phyloP scores from a whole-genome alignment of 2,113 vertebrate genomes.

The Rhodinocichla rosea region DNA sequence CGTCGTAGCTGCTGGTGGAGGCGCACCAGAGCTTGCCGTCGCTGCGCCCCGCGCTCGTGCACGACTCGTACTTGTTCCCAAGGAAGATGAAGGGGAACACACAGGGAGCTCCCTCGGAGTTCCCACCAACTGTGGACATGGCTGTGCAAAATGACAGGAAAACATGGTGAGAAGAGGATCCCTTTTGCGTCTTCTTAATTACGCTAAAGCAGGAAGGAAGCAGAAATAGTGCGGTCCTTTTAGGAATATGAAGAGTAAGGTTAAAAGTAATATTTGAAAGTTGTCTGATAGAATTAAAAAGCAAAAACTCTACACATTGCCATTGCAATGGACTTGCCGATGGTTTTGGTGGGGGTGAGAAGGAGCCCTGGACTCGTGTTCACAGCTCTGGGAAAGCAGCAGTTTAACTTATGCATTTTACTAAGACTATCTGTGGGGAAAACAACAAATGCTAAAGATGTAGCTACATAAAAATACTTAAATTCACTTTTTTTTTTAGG shows the following conservation, averaged over 20 bases:
- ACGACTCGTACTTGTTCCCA: slow-evolving; percentile 85
- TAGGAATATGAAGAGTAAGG: not conserved
- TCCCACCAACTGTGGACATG: slow-evolving; percentile 94
- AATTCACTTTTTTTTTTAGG: no score
- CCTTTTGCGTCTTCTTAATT: not conserved
- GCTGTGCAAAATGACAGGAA: slow-evolving; percentile 65
- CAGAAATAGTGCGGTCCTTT: not conserved
- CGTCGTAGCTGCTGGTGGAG: slow-evolving; percentile 85
- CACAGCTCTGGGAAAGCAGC: not conserved
- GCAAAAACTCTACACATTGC: not conserved
- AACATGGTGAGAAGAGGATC: not conserved
- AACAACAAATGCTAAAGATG: no score
- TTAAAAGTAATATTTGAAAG: not conserved
- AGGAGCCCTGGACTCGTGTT: not conserved
- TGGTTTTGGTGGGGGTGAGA: not conserved
- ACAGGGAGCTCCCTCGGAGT: slow-evolving; percentile 89
- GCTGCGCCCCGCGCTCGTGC: slow-evolving; percentile 85
- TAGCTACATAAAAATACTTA: no score
- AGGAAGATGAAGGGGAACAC: slow-evolving; percentile 94
- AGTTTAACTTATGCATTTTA: not conserved
- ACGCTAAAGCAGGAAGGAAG: not conserved
- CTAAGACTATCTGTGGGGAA: no score
- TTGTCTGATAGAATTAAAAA: not conserved
- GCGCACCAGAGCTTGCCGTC: slow-evolving; percentile 94
- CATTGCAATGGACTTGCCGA: not conserved